Evolutionary conservation across 92 coral and sea anemone species (phyloP), one percentile per base, ranked within the genome.

Genomic region (Blastomussa wellsi): DNA sequence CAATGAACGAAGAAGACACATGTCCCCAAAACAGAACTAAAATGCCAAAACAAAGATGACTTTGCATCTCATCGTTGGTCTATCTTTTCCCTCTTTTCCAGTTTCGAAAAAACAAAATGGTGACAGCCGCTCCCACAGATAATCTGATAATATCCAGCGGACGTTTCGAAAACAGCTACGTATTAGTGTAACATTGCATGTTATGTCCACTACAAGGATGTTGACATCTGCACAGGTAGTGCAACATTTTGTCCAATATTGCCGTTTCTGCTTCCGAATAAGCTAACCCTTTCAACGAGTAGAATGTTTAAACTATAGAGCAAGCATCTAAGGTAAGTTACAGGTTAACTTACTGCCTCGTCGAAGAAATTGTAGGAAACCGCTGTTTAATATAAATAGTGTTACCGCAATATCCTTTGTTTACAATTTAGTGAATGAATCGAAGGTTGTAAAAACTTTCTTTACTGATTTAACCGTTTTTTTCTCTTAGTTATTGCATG

Each of bases 1-100:
- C 98, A 42, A 78, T 85, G 70, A 96, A 96, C 36, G 94, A 80
- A 32, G 91, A 82, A 62, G 78, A 73, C 66, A 60, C 87, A 33
- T 69, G 79, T 14, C 59, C 53, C 64, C 88, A 76, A 29, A 89
- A 48, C 20, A 81, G 24, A 36, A 86, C 76, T 52, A 75, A 51
- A 37, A 86, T 24, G 69, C 79, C 77, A n/a, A 85, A 86, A 76
- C 51, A 35, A 53, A 59, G 16, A 59, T 81, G 41, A 64, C 79
- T 89, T 85, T 52, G 89, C 92, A 89, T 89, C 82, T 81, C 89
- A 69, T 69, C 38, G 41, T 69, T 37, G 24, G 22, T 15, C 4
- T 12, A 69, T 16, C 22, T 35, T 31, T 4, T 69, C 11, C 20
- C 12, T 12, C 14, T 16, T 15, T 7, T 17, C 4, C 3, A 26